These are phyloP conservation scores for Tetragonula carbonaria DNA, from an alignment of 2,888 invertebrate genomes.

Conservation along the genomic window DNA sequence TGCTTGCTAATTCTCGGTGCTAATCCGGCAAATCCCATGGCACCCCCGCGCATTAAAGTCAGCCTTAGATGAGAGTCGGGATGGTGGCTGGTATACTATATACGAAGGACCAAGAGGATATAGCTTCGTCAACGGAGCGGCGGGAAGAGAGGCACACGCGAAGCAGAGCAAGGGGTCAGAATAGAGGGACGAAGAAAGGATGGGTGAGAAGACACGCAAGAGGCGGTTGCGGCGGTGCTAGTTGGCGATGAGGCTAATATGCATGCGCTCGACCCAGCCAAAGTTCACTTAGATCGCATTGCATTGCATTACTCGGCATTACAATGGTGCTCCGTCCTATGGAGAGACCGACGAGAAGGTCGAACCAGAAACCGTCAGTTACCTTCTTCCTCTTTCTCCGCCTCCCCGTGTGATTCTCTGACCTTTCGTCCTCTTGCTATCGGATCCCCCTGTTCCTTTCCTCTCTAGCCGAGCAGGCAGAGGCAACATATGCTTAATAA, in stretches of 20 bases:
- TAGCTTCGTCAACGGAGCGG: conserved; percentile 22
- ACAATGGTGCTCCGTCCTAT: conserved; percentile 66
- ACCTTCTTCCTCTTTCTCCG: conserved; percentile 27
- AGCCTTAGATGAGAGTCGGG: conserved; percentile 68
- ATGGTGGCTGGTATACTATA: conserved; percentile 27
- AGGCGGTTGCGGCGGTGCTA: conserved; percentile 62
- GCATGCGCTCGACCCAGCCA: conserved; percentile 75
- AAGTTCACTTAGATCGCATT: conserved; percentile 76
- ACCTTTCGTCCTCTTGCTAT: conserved; percentile 61
- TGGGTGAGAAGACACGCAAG: conserved; percentile 47
- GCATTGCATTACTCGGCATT: conserved; percentile 74
- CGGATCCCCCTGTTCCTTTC: conserved; percentile 13
- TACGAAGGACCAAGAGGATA: conserved; percentile 52
- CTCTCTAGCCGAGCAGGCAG: conserved; percentile 57
- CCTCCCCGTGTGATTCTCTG: conserved; percentile 49
- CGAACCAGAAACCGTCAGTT: conserved; percentile 32
- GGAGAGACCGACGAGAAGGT: conserved; percentile 34
- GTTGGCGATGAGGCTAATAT: conserved; percentile 76
- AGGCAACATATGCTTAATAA: conserved; percentile 78
- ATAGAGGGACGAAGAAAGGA: conserved; percentile 3
- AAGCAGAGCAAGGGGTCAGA: conserved; percentile 39
- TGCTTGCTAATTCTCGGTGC: conserved; percentile 77
- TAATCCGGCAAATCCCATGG: conserved; percentile 79
- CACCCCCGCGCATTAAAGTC: conserved; percentile 77
- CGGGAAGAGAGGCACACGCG: background rate